Evolutionary conservation across 2,888 invertebrate species (phyloP).

Genomic region (Lithophane semibrunnea): DNA sequence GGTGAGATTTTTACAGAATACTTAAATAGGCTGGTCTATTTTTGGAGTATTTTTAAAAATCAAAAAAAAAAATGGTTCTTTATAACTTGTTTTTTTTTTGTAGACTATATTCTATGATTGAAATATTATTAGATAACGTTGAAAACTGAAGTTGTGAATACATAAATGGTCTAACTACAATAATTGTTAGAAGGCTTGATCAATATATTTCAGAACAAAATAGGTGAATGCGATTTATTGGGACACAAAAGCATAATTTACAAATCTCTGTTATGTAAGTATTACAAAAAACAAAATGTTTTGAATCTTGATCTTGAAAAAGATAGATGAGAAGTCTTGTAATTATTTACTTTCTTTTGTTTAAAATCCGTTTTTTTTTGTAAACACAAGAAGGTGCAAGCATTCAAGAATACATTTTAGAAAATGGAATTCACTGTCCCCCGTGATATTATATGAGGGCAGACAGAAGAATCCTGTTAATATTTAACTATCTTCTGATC

Average conservation of each 20-base stretch:
- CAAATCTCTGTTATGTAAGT: not conserved
- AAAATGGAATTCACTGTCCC: not conserved
- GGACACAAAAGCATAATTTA: not conserved
- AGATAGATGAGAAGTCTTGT: not conserved
- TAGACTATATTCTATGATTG: not conserved
- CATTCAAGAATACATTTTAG: not conserved
- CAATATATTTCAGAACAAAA: conserved; percentile 1
- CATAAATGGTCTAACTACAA: conserved; percentile 15
- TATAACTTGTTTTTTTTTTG: too few species aligned
- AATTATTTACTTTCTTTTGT: not conserved
- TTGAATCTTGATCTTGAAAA: too few species aligned
- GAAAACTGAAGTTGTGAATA: not conserved
- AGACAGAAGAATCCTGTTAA: too few species aligned
- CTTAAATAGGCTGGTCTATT: too few species aligned
- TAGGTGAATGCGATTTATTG: not conserved
- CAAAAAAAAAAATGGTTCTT: not conserved
- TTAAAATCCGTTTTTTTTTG: not conserved
- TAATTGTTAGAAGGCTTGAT: conserved; percentile 12
- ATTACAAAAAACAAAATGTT: not conserved
- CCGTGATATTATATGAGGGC: not conserved
- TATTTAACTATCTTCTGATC: not conserved
- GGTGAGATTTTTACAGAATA: not conserved
- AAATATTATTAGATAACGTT: not conserved
- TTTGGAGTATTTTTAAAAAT: not conserved
- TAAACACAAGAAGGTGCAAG: not conserved